Conservation (phyloP, 2,113 vertebrate species). For the Labrus mixtus region DNA sequence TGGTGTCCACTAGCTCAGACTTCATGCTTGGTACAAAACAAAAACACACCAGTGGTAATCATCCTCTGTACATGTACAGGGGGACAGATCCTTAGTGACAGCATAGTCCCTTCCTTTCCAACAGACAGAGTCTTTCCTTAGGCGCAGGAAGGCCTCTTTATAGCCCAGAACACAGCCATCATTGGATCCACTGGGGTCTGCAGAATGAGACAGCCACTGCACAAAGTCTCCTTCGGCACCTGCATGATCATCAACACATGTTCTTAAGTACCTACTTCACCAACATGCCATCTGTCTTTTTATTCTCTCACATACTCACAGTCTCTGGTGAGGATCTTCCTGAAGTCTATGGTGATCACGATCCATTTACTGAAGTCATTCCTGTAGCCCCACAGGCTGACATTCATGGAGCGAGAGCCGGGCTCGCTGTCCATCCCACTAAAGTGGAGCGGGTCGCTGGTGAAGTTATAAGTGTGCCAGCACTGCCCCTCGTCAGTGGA, state of each 20-base stretch:
- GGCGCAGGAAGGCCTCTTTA: conserved; percentile 89
- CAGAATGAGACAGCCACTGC: conserved; percentile 93
- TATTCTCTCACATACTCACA: conserved; percentile 85
- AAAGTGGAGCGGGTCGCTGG: conserved; percentile 88
- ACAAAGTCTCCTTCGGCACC: conserved; percentile 90
- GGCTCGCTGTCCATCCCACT: conserved; percentile 93
- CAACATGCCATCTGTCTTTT: neutral
- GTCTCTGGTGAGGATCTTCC: conserved; percentile 86
- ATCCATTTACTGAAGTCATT: conserved; percentile 88
- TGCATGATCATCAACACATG: conserved; percentile 54
- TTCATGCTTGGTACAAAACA: neutral
- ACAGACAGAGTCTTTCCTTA: conserved; percentile 91
- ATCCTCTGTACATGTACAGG: conserved; percentile 89
- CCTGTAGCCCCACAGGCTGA: conserved; percentile 94
- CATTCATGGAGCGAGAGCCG: conserved; percentile 91
- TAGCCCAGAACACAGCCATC: conserved; percentile 94
- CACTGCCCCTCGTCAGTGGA: conserved; percentile 96
- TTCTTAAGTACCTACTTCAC: neutral
- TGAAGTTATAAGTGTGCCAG: conserved; percentile 89
- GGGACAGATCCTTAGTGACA: conserved; percentile 84
- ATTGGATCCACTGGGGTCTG: conserved; percentile 82
- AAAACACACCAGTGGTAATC: conserved; percentile 91
- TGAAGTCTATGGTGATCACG: conserved; percentile 94
- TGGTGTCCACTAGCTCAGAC: too few species aligned
- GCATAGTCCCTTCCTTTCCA: conserved; percentile 90